These are phyloP conservation scores for Cladorhizidae sp. DNA, from an alignment of 37 sponge, comb jelly and placozoan species.

Conservation along the genomic window DNA sequence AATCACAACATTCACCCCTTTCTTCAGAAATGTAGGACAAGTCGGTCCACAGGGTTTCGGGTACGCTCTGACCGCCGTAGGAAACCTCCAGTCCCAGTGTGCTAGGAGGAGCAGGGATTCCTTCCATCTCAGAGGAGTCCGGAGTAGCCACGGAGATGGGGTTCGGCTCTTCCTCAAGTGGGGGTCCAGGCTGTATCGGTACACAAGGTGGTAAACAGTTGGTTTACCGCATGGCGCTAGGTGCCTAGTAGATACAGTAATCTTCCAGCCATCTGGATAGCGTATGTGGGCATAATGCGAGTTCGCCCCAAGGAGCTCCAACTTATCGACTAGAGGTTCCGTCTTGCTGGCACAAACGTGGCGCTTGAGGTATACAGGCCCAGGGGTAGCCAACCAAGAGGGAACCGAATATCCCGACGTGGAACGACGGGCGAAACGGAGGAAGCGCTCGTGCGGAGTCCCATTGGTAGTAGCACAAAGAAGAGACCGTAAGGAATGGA, in stretches of 20 bases:
- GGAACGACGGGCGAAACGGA: not conserved
- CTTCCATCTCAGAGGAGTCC: too few relatives aligned
- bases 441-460: conserved; percentile 11
- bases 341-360: conserved; percentile 11
- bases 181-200: too few relatives aligned
- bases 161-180: too few relatives aligned
- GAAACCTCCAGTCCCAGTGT: too few relatives aligned
- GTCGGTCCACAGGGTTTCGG: too few relatives aligned
- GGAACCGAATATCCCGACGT: not conserved
- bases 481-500: not conserved
- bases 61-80: too few relatives aligned
- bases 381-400: not conserved
- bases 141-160: too few relatives aligned
- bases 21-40: too few relatives aligned
- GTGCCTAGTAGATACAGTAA: conserved; percentile 10
- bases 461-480: conserved; percentile 13
- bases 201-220: too few relatives aligned
- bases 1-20: too few relatives aligned
- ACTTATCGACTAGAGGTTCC: conserved; percentile 16
- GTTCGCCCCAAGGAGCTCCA: conserved; percentile 11
- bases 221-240: not conserved
- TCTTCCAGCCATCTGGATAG: conserved; percentile 9
- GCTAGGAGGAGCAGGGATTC: too few relatives aligned
- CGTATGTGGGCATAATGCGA: conserved; percentile 14
- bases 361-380: conserved; percentile 18